Evolutionary conservation across 2,797 vertebrate genomes (phyloP).

Genomic region (Rhyacichthys aspro): DNA sequence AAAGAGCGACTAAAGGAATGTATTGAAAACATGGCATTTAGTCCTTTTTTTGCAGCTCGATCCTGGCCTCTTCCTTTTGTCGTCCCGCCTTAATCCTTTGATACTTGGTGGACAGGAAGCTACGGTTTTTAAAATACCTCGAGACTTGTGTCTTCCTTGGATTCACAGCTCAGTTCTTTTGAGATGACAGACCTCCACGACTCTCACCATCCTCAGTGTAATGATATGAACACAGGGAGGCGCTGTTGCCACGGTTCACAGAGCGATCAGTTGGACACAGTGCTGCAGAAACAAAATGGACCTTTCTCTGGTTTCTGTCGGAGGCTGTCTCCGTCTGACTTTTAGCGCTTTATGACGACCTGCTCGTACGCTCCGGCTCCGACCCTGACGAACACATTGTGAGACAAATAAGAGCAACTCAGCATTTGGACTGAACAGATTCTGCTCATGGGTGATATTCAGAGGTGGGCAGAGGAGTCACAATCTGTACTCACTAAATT

Average conservation of each 20-base stretch:
- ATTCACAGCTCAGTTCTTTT: conserved; percentile 12
- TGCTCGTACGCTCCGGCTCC: conserved; percentile 94
- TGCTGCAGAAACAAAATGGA: conserved; percentile 33
- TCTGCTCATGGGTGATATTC: too few species aligned
- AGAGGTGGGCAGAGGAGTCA: too few species aligned
- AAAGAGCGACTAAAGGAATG: conserved; percentile 62
- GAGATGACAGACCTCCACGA: conserved; percentile 8
- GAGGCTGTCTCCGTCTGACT: too few species aligned
- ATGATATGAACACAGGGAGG: conserved; percentile 54
- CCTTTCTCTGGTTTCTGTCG: conserved; percentile 6
- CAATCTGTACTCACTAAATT: too few species aligned
- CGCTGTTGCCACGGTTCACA: conserved; percentile 35
- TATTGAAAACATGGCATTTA: conserved; percentile 44
- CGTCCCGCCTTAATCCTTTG: not conserved
- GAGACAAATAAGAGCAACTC: too few species aligned
- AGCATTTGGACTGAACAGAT: not conserved
- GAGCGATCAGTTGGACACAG: conserved; percentile 23
- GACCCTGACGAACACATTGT: conserved; percentile 79
- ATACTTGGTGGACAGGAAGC: too few species aligned
- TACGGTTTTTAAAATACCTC: not conserved
- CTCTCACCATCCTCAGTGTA: conserved; percentile 22
- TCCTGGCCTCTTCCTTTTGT: conserved; percentile 17
- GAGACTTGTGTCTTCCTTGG: not conserved
- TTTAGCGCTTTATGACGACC: conserved; percentile 95
- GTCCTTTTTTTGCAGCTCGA: conserved; percentile 29